phyloP scores from a whole-genome alignment of 2,888 invertebrate species.

The Imbricaverruca yamaguchii region DNA sequence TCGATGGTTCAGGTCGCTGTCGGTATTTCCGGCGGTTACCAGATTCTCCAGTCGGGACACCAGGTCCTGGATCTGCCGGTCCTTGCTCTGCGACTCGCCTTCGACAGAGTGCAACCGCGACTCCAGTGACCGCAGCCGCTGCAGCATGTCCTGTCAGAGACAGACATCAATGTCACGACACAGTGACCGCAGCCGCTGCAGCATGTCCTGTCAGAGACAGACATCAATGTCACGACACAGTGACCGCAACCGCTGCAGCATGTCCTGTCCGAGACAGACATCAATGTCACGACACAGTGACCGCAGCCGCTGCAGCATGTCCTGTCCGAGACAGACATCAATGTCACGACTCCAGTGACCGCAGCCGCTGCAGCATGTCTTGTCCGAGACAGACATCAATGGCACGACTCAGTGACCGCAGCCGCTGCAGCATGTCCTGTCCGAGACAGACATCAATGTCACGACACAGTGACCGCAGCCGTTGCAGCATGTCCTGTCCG shows the following conservation, averaged over 20 bases:
- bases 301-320: slow-evolving; percentile 9
- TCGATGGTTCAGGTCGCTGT: neutral
- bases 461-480: too few species aligned
- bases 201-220: neutral
- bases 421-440: slow-evolving; percentile 15
- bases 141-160: neutral
- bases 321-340: neutral
- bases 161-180: neutral
- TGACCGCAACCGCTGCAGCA: neutral
- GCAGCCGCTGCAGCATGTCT: too few species aligned
- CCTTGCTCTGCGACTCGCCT: slow-evolving; percentile 15
- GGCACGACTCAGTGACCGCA: neutral
- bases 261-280: neutral
- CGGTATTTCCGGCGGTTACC: neutral
- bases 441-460: too few species aligned
- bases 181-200: slow-evolving; percentile 4
- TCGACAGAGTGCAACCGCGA: neutral
- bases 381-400: neutral
- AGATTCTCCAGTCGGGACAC: neutral
- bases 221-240: too few species aligned
- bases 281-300: neutral
- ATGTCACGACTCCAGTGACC: too few species aligned
- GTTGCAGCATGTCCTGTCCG: too few species aligned
- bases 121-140: slow-evolving; percentile 4
- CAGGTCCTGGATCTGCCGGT: slow-evolving; percentile 18